Evolutionary conservation across 2,888 invertebrate species (phyloP).

Genomic region (Epiblema foenella): DNA sequence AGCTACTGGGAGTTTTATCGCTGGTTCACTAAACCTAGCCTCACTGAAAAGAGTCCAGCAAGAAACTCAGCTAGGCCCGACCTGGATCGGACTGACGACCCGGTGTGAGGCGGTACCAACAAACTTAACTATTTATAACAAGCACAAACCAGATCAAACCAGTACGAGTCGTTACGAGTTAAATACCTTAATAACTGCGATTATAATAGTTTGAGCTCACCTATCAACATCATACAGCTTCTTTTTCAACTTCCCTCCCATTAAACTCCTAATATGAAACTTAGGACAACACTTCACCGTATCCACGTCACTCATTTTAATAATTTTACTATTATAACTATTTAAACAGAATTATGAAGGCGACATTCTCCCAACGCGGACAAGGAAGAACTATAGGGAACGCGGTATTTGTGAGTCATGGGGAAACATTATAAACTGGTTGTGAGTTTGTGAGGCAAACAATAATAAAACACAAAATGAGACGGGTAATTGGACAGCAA

Average conservation of each 20-base stretch:
- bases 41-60: no score
- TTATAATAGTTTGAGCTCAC: slow-evolving; percentile 54
- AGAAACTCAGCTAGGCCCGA: no score
- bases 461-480: slow-evolving; percentile 40
- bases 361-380: slow-evolving; percentile 25
- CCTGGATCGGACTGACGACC: no score
- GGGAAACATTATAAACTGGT: slow-evolving; percentile 31
- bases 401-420: slow-evolving; percentile 23
- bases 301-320: slow-evolving; percentile 50
- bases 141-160: no score
- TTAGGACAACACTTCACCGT: slow-evolving; percentile 60
- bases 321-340: slow-evolving; percentile 15
- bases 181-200: slow-evolving; percentile 18
- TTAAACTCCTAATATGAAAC: slow-evolving; percentile 14
- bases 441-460: slow-evolving; percentile 35
- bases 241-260: slow-evolving; percentile 47
- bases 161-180: no score
- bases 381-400: slow-evolving; percentile 19
- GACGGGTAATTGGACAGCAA: slow-evolving; percentile 30
- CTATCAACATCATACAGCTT: slow-evolving; percentile 65
- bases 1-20: no score
- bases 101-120: no score
- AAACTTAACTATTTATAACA: no score
- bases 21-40: no score
- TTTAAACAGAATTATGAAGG: slow-evolving; percentile 29